phyloP scores from a whole-genome alignment of 2,113 vertebrate species.

The Malurus melanocephalus region DNA sequence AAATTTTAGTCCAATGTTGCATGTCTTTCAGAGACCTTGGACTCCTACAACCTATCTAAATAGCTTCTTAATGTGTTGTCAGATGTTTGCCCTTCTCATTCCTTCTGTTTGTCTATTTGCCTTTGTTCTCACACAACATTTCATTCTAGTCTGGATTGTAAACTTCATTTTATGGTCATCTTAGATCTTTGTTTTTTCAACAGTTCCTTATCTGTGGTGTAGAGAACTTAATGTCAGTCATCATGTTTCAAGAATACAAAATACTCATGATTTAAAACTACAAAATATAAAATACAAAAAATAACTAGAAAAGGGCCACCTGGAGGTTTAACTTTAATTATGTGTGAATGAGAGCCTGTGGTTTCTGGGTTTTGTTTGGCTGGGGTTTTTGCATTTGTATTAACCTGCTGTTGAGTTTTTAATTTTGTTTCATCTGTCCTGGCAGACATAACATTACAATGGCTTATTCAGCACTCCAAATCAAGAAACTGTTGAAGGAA shows the following conservation, averaged over 20 bases:
- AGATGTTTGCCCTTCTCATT: not conserved
- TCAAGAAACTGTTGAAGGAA: slow-evolving; percentile 71
- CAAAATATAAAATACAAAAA: not conserved
- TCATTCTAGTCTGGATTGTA: slow-evolving; percentile 26
- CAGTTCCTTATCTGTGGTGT: not conserved
- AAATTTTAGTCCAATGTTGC: not conserved
- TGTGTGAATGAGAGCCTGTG: not conserved
- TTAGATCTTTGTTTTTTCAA: slow-evolving; percentile 7
- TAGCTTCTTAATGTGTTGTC: slow-evolving; percentile 1
- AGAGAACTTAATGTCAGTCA: not conserved
- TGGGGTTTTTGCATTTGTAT: not conserved
- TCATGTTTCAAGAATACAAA: not conserved
- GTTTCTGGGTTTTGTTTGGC: not conserved
- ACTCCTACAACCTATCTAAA: slow-evolving; percentile 1
- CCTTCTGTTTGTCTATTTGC: not conserved
- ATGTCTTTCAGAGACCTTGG: slow-evolving; percentile 31
- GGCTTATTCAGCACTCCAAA: slow-evolving; percentile 89
- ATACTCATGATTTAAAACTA: not conserved
- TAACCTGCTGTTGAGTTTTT: not conserved
- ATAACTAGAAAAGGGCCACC: not conserved
- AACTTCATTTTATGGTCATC: not conserved
- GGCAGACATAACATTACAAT: slow-evolving; percentile 79
- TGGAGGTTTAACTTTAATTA: not conserved
- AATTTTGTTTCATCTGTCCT: slow-evolving; percentile 20
- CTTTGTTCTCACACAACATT: not conserved